Base-by-base conservation (phyloP, 2,797 vertebrate species). In the Pseudomugil tenellus region DNA sequence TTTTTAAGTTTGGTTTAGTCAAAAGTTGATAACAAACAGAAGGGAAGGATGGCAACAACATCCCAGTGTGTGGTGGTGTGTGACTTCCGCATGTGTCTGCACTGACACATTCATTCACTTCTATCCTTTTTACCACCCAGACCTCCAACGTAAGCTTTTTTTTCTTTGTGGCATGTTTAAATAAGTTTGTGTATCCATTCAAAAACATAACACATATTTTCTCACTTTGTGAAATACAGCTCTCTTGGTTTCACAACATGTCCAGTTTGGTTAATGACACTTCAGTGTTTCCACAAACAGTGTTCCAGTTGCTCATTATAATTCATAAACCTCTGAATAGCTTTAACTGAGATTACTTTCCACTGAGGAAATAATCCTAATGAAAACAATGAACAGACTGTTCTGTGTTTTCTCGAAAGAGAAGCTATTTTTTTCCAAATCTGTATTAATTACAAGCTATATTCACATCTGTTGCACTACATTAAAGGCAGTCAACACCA, bases 41-140 rank as follows among this genome's bases (percentile, higher is more conserved):
- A 31, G 26, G 58, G 35, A 35, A 31, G 57, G 58, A 31, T 48
- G 51, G 70, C 55, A 60, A 51, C 53, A 39, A 35, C 72, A 57
- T 69, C 67, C 57, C 66, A 16, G 76, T 39, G 64, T 83, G 83
- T 25, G 57, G 77, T 81, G 74, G 67, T 74, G 73, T 74, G 73
- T 88, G 83, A 74, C 63, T 67, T 69, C 70, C 77, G 77, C 83
- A 85, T 86, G 86, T 54, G 54, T 74, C 60, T 66, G 70, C 68
- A 39, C 70, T 56, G 80, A 72, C 84, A 74, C 79, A 71, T 62
- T 70, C 17, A 4, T 26, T 53, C 16, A 37, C 29, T 43, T 39
- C 28, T 3, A 58, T 49, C 13, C 57, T 17, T 29, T 11, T 6
- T 35, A 7, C 39, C 62, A 34, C 41, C 52, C 16, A 31, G 34